Evolutionary conservation across 2,797 vertebrate genomes (phyloP).

Genomic region (Oryzias sinensis): DNA sequence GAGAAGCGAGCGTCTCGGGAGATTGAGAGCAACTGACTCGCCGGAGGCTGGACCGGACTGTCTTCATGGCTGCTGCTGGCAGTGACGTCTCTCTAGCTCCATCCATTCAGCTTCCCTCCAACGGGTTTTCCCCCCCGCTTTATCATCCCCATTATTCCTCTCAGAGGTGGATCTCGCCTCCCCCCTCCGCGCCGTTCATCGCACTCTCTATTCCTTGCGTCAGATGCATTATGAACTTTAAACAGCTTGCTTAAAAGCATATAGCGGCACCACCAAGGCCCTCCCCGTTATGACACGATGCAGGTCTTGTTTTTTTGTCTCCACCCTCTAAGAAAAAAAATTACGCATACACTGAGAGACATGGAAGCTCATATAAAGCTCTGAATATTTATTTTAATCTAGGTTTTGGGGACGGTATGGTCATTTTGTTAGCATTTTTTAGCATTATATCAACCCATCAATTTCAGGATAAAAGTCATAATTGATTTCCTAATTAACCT

Average conservation of each 20-base stretch:
- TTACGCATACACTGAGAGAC: slow-evolving; percentile 33
- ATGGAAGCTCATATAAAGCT: not conserved
- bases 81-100: slow-evolving; percentile 83
- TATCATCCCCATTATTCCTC: slow-evolving; percentile 70
- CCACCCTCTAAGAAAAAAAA: slow-evolving; percentile 67
- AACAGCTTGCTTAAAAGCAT: slow-evolving; percentile 77
- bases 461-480: not conserved
- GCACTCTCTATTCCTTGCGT: slow-evolving; percentile 55
- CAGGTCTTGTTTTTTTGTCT: slow-evolving; percentile 64
- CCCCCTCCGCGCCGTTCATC: slow-evolving; percentile 30
- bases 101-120: slow-evolving; percentile 84
- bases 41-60: slow-evolving; percentile 61
- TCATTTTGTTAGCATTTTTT: not conserved
- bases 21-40: slow-evolving; percentile 61
- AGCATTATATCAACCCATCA: too few relatives aligned
- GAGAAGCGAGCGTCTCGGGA: slow-evolving; percentile 47
- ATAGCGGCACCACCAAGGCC: slow-evolving; percentile 67
- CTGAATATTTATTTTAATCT: not conserved
- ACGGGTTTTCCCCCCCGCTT: slow-evolving; percentile 69
- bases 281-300: slow-evolving; percentile 78
- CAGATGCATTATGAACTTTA: slow-evolving; percentile 72
- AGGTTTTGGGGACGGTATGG: not conserved
- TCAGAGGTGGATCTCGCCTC: slow-evolving; percentile 66
- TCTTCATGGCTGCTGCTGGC: slow-evolving; percentile 78
- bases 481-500: slow-evolving; percentile 22